phyloP scores from a whole-genome alignment of 2,888 invertebrate genomes.

The Acanthococcus lagerstroemiae region DNA sequence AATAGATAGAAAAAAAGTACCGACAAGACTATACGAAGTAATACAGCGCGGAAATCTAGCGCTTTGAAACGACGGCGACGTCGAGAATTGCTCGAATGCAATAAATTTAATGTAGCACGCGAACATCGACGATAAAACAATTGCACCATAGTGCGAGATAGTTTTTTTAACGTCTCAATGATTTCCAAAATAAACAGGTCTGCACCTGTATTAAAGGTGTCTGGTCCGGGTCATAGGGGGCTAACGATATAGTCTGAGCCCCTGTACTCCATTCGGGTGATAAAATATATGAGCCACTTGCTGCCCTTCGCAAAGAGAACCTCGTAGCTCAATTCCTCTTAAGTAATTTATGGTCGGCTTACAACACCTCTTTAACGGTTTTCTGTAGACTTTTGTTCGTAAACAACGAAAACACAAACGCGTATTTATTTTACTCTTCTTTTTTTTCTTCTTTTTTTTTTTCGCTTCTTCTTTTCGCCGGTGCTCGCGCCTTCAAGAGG shows the following conservation, averaged over 20 bases:
- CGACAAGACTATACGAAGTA: too few relatives aligned
- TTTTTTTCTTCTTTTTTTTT: neutral
- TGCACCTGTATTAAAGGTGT: conserved; percentile 27
- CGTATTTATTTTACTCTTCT: neutral
- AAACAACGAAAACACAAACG: neutral
- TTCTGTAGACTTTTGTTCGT: conserved; percentile 12
- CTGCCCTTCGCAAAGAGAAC: conserved; percentile 21
- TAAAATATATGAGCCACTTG: conserved; percentile 29
- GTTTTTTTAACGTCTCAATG: conserved; percentile 27
- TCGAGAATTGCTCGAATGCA: conserved; percentile 24
- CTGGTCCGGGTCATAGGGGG: conserved; percentile 25
- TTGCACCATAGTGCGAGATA: conserved; percentile 26
- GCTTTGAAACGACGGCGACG: too few relatives aligned
- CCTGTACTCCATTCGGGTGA: conserved; percentile 23
- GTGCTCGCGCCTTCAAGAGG: neutral
- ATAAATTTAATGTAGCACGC: conserved; percentile 27
- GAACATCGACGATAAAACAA: conserved; percentile 25
- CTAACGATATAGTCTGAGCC: conserved; percentile 29
- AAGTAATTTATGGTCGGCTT: conserved; percentile 29
- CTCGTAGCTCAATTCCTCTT: conserved; percentile 27
- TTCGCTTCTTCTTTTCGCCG: too few relatives aligned
- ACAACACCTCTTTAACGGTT: conserved; percentile 26
- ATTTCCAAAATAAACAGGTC: conserved; percentile 26
- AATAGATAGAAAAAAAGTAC: too few relatives aligned
- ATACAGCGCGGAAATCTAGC: too few relatives aligned